These are phyloP conservation scores for Opisthocomus hoazin DNA, from an alignment of 2,113 vertebrate species.

Conservation along the genomic window DNA sequence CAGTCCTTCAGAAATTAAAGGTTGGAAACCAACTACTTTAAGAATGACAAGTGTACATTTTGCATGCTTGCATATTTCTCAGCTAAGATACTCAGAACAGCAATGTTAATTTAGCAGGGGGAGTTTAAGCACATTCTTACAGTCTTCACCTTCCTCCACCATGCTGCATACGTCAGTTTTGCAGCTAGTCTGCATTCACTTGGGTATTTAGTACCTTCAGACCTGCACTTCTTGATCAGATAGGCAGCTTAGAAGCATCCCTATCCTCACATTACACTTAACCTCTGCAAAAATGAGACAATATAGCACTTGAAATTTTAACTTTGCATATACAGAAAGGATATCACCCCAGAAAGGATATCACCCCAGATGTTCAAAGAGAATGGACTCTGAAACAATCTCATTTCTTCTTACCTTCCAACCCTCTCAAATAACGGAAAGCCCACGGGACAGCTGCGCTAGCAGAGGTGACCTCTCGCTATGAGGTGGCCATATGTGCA, in stretches of 20 bases:
- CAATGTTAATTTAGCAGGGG: not conserved
- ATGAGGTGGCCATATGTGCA: accelerated
- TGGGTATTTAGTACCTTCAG: not conserved
- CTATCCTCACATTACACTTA: not conserved
- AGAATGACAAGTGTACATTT: not conserved
- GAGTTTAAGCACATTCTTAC: not conserved
- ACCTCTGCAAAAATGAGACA: not conserved
- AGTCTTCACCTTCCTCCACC: not conserved
- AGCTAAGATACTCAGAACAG: not conserved
- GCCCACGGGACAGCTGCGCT: accelerated
- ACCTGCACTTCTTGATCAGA: not conserved
- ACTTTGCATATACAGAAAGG: not conserved
- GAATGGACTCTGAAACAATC: not conserved
- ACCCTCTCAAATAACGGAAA: not conserved
- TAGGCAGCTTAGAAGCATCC: not conserved
- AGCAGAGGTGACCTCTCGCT: not conserved
- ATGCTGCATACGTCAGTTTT: not conserved
- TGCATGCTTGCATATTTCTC: not conserved
- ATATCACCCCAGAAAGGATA: too few species aligned
- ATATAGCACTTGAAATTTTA: not conserved
- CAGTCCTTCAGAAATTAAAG: not conserved
- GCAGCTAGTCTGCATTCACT: not conserved
- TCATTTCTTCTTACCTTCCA: not conserved
- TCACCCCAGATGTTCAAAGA: not conserved
- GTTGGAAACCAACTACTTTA: not conserved